phyloP scores from a whole-genome alignment of 2,113 vertebrate genomes.

The Passer domesticus region DNA sequence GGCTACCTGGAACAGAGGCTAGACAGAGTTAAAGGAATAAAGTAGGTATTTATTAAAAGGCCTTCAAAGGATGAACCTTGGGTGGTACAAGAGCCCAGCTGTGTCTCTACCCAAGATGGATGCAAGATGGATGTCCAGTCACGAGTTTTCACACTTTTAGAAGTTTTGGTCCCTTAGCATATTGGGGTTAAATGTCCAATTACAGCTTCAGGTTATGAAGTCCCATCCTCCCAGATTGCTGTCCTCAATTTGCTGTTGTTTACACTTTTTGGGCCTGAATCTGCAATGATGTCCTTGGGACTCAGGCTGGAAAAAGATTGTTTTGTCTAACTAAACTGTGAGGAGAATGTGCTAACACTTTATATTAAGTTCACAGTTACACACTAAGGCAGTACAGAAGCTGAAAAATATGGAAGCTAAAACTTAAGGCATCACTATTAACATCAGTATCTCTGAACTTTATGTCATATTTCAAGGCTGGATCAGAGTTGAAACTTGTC shows the following conservation, averaged over 20 bases:
- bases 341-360: neutral
- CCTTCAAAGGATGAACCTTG: neutral
- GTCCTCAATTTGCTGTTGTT: neutral
- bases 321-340: neutral
- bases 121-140: neutral
- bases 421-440: neutral
- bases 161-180: neutral
- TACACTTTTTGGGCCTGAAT: neutral
- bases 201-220: neutral
- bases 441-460: neutral
- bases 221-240: neutral
- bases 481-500: neutral
- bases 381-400: neutral
- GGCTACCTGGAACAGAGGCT: neutral
- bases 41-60: neutral
- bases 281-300: neutral
- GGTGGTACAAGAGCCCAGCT: neutral
- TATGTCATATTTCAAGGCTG: rapidly evolving
- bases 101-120: neutral
- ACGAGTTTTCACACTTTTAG: neutral
- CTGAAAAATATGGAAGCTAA: neutral
- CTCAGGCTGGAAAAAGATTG: neutral
- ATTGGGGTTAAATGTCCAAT: neutral
- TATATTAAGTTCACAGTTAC: neutral
- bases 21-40: neutral